A percentile compares a stretch with the other conserved stretches of the same genome.
Evolutionary conservation across 2,797 vertebrate genomes (phyloP).

Genomic region (Sarcoramphus papa): DNA sequence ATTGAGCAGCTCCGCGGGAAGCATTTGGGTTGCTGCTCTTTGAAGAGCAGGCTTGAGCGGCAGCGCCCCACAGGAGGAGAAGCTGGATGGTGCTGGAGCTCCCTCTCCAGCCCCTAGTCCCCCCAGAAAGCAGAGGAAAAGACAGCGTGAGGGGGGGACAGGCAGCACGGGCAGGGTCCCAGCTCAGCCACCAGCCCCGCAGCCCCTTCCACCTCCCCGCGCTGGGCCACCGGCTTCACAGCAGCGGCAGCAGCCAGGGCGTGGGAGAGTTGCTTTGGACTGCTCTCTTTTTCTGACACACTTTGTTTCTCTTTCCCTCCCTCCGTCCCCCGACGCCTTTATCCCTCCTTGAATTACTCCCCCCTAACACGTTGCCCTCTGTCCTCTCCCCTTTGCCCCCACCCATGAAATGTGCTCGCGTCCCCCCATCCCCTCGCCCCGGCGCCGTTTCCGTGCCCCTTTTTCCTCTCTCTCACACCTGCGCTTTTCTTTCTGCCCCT

Average conservation of each 20-base stretch:
- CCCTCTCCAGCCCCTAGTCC: background rate
- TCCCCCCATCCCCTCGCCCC: background rate
- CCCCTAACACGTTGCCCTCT: background rate
- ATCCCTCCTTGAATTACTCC: background rate
- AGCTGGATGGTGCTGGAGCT: background rate
- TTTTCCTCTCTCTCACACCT: background rate
- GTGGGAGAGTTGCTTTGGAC: background rate
- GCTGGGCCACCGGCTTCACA: accelerated
- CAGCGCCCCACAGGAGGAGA: background rate
- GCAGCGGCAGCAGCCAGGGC: background rate
- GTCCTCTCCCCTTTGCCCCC: background rate
- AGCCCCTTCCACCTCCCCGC: background rate
- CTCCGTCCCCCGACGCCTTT: background rate
- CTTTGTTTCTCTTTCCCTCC: background rate
- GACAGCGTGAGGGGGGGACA: background rate
- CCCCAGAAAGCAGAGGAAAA: background rate
- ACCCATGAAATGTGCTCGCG: accelerated
- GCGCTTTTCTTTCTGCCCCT: background rate
- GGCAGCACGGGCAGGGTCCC: background rate
- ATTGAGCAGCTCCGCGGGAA: background rate
- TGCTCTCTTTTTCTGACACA: background rate
- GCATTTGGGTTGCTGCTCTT: constrained; percentile 19
- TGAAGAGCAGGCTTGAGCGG: background rate
- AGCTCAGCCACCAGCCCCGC: background rate
- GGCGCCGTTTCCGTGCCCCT: background rate